These are phyloP conservation scores for Drosophila grimshawi DNA, from an alignment of 1,140 invertebrate genomes.

Conservation along the genomic window DNA sequence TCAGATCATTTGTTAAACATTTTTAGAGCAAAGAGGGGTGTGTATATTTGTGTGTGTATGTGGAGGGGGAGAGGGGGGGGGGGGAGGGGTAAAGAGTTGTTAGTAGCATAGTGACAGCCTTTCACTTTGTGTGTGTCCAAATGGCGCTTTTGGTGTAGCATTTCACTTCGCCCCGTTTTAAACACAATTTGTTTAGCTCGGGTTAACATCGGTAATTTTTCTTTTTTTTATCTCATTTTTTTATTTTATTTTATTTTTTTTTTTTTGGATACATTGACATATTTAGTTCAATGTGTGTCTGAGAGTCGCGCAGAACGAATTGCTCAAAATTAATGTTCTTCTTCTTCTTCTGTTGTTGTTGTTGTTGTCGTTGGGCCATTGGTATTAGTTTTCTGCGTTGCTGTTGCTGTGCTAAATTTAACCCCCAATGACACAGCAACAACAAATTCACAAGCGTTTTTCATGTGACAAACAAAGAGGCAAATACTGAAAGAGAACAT, in stretches of 20 bases:
- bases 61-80: background rate
- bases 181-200: slow-evolving; percentile 77
- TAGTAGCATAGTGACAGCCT: slow-evolving; percentile 58
- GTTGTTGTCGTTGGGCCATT: background rate
- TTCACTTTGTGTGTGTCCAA: slow-evolving; percentile 57
- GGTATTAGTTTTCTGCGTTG: background rate
- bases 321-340: slow-evolving; percentile 57
- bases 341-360: slow-evolving; percentile 9
- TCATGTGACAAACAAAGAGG: slow-evolving; percentile 10
- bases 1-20: slow-evolving; percentile 71
- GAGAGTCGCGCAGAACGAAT: slow-evolving; percentile 44
- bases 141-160: slow-evolving; percentile 71
- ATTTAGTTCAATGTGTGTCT: slow-evolving; percentile 20
- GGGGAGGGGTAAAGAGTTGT: slow-evolving; percentile 13
- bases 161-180: slow-evolving; percentile 74
- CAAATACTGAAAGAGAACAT: background rate
- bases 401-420: slow-evolving; percentile 33
- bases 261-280: slow-evolving; percentile 8
- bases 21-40: background rate
- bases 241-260: slow-evolving; percentile 32
- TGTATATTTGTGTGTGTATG: too few species aligned
- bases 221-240: slow-evolving; percentile 55
- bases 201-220: slow-evolving; percentile 76
- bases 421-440: slow-evolving; percentile 5
- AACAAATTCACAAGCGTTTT: slow-evolving; percentile 1